Conservation (phyloP, 1,140 invertebrate genomes). For the Drosophila rhopaloa region DNA sequence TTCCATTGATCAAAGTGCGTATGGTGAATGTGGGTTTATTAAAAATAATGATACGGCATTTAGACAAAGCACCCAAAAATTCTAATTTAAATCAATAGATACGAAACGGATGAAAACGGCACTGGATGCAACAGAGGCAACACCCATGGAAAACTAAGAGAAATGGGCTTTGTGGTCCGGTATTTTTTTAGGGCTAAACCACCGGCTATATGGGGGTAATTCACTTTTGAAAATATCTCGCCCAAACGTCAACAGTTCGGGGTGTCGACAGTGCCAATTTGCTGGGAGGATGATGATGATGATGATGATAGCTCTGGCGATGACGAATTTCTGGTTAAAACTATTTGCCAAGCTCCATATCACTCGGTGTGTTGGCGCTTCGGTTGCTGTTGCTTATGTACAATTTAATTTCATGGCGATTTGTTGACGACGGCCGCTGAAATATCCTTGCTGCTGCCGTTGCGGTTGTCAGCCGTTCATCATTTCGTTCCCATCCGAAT, state of each 20-base stretch:
- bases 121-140: not conserved
- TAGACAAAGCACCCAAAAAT: not conserved
- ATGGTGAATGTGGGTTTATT: constrained; percentile 43
- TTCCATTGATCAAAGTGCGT: constrained; percentile 51
- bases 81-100: constrained; percentile 29
- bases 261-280: constrained; percentile 78
- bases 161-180: constrained; percentile 3
- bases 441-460: constrained; percentile 25
- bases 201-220: constrained; percentile 25
- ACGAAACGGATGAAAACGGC: constrained; percentile 1
- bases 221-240: constrained; percentile 31
- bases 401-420: constrained; percentile 79
- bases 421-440: constrained; percentile 60
- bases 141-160: not conserved
- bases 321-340: constrained; percentile 81
- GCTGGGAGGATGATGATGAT: constrained; percentile 48
- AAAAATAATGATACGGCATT: constrained; percentile 55
- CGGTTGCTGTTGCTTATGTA: constrained; percentile 55
- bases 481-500: constrained; percentile 39
- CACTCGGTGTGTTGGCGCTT: constrained; percentile 2
- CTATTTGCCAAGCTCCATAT: constrained; percentile 61
- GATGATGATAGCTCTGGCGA: constrained; percentile 46
- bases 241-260: constrained; percentile 21
- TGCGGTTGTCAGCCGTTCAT: constrained; percentile 73
- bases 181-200: constrained; percentile 36